Evolutionary conservation across 2,888 invertebrate species (phyloP), one percentile per base, ranked within the genome.

Genomic region (Muscina levida): DNA sequence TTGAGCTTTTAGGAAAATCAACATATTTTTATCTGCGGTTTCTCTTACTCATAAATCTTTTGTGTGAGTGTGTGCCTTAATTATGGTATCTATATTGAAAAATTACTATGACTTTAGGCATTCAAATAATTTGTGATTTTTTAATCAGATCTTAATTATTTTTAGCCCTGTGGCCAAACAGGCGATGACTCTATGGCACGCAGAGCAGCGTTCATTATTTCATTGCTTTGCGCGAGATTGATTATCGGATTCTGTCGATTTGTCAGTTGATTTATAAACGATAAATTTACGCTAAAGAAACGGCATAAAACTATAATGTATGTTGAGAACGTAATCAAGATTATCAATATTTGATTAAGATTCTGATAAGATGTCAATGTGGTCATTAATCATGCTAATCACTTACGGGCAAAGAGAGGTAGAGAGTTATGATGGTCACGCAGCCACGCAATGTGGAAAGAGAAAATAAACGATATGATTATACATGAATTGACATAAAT

Each of bases 331-430:
- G 6, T 15, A 19, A 68, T 59, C 26, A 51, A 72, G 81, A 74
- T 75, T 75, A 81, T 74, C 72, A 70, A 68, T 65, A 22, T 46
- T 73, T 67, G 72, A 73, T 76, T 70, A 73, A 48, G 26, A 68
- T 51, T 73, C 70, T 71, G 73, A 71, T 78, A 80, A 73, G 66
- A 74, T 81, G 76, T 74, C 76, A 74, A 77, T 68, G 65, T 48
- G 76, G 48, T 26, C 68, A 81, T 83, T 77, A 77, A 83, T 81
- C 82, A 83, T 72, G 57, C 15, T 62, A 73, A 53, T 72, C 59
- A 68, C 15, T 70, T 53, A 68, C 46, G 66, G 68, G 26, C 10
- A 17, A 37, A 39, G 3, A 31, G 37, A 57, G n/a, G 19, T 39
- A 39, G 3, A 31, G 37, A 57, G 10, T 57, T 31, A 8, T 44